Evolutionary conservation across 2,888 invertebrate genomes (phyloP).

Genomic region (Malachius bipustulatus): DNA sequence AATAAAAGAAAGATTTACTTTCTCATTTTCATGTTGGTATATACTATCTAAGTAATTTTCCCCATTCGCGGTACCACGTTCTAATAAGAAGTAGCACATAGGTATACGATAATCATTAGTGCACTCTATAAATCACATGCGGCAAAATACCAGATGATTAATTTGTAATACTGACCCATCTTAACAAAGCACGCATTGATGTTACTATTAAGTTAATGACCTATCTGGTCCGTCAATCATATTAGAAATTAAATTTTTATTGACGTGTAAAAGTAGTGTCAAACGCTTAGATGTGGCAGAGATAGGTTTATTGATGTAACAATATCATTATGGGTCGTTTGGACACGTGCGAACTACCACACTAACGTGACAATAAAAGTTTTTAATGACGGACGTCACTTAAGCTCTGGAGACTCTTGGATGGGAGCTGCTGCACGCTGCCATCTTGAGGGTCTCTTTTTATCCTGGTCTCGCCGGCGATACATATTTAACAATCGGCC

Average conservation of each 20-base stretch:
- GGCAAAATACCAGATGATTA: too few relatives aligned
- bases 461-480: too few relatives aligned
- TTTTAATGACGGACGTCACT: slow-evolving; percentile 36
- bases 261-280: slow-evolving; percentile 36
- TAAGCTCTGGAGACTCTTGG: too few relatives aligned
- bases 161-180: slow-evolving; percentile 1
- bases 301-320: slow-evolving; percentile 39
- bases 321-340: slow-evolving; percentile 37
- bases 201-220: slow-evolving; percentile 9
- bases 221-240: slow-evolving; percentile 37
- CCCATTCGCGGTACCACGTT: too few relatives aligned
- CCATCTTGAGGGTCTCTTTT: neutral
- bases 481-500: too few relatives aligned
- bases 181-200: neutral
- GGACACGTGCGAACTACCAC: slow-evolving; percentile 37
- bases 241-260: slow-evolving; percentile 38
- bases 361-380: slow-evolving; percentile 37
- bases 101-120: too few relatives aligned
- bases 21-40: too few relatives aligned
- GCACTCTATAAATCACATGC: too few relatives aligned
- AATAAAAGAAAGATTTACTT: too few relatives aligned
- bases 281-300: slow-evolving; percentile 35
- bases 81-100: too few relatives aligned
- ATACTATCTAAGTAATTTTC: too few relatives aligned
- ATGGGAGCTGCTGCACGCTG: too few relatives aligned